These are phyloP conservation scores for Sinopyrophorus schimmeli DNA, from an alignment of 2,888 invertebrate species.

Conservation along the genomic window DNA sequence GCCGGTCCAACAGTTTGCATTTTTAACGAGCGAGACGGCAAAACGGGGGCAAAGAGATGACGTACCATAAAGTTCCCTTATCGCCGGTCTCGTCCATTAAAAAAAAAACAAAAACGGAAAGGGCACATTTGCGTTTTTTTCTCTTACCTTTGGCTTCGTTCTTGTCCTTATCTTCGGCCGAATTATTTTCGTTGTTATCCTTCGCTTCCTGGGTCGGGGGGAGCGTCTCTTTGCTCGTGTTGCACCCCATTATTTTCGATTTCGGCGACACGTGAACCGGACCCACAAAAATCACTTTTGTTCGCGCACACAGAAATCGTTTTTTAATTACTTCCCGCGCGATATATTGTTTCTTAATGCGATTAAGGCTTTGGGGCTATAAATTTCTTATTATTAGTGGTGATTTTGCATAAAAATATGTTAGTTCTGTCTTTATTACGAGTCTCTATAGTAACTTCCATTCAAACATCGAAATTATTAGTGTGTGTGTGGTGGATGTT, in stretches of 20 bases:
- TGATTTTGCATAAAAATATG: not conserved
- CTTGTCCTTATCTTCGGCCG: conserved; percentile 16
- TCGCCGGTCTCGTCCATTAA: no score
- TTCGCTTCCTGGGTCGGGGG: conserved; percentile 49
- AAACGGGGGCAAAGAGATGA: no score
- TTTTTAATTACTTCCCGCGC: conserved; percentile 11
- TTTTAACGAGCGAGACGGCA: no score
- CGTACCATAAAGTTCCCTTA: no score
- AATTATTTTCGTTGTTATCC: conserved; percentile 31
- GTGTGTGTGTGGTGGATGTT: conserved; percentile 8
- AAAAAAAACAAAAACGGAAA: not conserved
- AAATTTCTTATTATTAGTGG: not conserved
- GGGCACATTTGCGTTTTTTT: not conserved
- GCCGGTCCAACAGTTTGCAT: no score
- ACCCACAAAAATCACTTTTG: conserved; percentile 3
- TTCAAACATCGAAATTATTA: conserved; percentile 24
- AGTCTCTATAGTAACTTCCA: conserved; percentile 29
- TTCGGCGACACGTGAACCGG: conserved; percentile 23
- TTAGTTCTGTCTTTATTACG: conserved; percentile 4
- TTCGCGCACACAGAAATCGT: conserved; percentile 5
- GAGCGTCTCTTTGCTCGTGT: conserved; percentile 62
- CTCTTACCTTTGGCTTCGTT: conserved; percentile 18
- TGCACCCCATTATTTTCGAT: conserved; percentile 69
- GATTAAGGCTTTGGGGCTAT: not conserved
- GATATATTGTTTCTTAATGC: not conserved